Conservation (phyloP, 2,888 invertebrate genomes). For the Magallana nippona region DNA sequence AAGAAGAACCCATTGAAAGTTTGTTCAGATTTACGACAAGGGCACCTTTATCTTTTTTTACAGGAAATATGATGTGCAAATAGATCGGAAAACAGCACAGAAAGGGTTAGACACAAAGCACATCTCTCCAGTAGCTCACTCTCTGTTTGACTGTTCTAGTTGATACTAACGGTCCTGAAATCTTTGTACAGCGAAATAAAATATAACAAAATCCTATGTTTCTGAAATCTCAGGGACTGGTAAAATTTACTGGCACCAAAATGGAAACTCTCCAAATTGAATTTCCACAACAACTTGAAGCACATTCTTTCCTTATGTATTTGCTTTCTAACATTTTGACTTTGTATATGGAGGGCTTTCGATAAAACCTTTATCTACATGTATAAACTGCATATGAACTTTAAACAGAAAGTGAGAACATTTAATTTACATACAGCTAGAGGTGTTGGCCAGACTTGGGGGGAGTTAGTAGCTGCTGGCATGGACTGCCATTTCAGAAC, state of each 20-base stretch:
- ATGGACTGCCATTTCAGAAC: neutral
- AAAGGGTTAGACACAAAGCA: constrained; percentile 36
- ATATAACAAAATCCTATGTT: neutral
- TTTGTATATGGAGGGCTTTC: neutral
- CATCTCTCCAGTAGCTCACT: constrained; percentile 17
- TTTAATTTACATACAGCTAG: neutral
- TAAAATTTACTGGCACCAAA: too few species aligned
- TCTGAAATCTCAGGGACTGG: neutral
- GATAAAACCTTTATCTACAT: neutral
- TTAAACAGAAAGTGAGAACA: constrained; percentile 18
- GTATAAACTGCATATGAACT: neutral
- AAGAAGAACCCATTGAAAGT: neutral
- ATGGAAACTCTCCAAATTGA: too few species aligned
- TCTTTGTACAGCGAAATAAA: too few species aligned
- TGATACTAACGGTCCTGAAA: neutral
- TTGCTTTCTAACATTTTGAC: neutral
- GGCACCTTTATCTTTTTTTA: constrained; percentile 34
- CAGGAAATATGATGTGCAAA: constrained; percentile 46
- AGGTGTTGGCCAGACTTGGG: neutral
- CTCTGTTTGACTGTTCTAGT: constrained; percentile 10
- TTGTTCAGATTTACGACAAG: constrained; percentile 15
- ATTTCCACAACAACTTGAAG: too few species aligned
- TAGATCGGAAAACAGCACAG: constrained; percentile 40
- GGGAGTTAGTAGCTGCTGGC: neutral
- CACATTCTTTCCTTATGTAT: neutral